Conservation (phyloP, 1,140 invertebrate genomes). For the Drosophila takahashii region DNA sequence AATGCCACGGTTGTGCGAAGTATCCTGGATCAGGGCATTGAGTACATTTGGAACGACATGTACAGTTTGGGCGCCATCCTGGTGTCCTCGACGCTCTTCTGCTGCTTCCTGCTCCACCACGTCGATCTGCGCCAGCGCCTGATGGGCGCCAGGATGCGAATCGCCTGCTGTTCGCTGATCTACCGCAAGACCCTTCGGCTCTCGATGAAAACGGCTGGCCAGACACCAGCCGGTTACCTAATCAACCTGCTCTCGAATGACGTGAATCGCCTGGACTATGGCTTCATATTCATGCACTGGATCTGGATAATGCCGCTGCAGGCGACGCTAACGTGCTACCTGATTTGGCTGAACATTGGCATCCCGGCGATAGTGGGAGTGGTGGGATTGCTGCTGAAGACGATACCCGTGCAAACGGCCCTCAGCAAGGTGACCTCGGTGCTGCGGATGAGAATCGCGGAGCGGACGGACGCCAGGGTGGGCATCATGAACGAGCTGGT, state of each 20-base stretch:
- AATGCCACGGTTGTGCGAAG: slow-evolving; percentile 18
- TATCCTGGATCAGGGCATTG: slow-evolving; percentile 7
- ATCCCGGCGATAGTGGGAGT: slow-evolving; percentile 90
- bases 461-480: slow-evolving; percentile 89
- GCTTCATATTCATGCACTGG: slow-evolving; percentile 87
- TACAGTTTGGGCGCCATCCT: slow-evolving; percentile 67
- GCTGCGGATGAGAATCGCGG: slow-evolving; percentile 86
- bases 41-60: slow-evolving; percentile 64
- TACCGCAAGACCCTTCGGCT: slow-evolving; percentile 88
- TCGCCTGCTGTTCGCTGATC: slow-evolving; percentile 87
- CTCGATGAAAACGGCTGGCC: slow-evolving; percentile 88
- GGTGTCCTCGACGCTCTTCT: slow-evolving; percentile 68
- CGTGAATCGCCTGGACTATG: slow-evolving; percentile 88
- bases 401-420: slow-evolving; percentile 89
- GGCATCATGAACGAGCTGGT: slow-evolving; percentile 93
- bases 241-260: slow-evolving; percentile 95
- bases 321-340: slow-evolving; percentile 85
- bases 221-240: slow-evolving; percentile 92
- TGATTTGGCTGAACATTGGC: slow-evolving; percentile 90
- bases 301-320: slow-evolving; percentile 91
- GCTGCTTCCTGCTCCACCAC: slow-evolving; percentile 83
- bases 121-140: slow-evolving; percentile 78
- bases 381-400: slow-evolving; percentile 86
- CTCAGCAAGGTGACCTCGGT: slow-evolving; percentile 86
- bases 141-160: slow-evolving; percentile 85